Percentiles rank a stretch among this genome's conserved stretches.
These are phyloP conservation scores for Ariopsis seemanni DNA, from an alignment of 2,113 vertebrate genomes.

Conservation along the genomic window DNA sequence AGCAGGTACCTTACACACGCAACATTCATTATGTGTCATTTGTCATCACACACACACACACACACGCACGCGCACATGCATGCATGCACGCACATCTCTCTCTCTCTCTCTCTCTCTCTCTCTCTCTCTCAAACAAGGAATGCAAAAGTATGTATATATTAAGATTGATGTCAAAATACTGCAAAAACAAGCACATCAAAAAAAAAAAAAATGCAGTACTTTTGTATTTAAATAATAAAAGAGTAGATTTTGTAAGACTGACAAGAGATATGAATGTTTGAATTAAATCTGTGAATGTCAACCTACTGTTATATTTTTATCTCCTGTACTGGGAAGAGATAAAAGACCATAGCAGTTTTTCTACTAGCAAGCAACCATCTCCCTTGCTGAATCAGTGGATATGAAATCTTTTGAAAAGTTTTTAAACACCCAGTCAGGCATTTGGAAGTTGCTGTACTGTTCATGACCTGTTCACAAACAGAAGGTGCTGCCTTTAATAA, in stretches of 20 bases:
- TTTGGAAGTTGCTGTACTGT: not conserved
- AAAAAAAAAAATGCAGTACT: not conserved
- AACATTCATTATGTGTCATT: constrained; percentile 15
- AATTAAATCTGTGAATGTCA: not conserved
- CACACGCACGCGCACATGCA: too few species aligned
- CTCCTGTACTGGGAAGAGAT: not conserved
- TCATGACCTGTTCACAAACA: not conserved
- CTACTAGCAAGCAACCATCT: not conserved
- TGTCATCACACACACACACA: constrained; percentile 5
- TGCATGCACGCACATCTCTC: too few species aligned
- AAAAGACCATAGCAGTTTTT: not conserved
- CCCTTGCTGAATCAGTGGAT: not conserved
- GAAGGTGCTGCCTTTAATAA: not conserved
- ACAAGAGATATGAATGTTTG: not conserved
- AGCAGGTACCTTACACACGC: constrained; percentile 59
- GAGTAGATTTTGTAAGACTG: not conserved
- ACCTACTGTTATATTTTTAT: not conserved
- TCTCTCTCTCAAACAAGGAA: not conserved
- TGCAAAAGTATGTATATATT: not conserved
- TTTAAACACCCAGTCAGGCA: not conserved
- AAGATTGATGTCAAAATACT: not conserved
- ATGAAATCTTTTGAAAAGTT: not conserved
- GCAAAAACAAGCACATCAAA: not conserved
- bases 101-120: not conserved
- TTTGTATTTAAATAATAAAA: not conserved